Evolutionary conservation across 2,888 invertebrate species (phyloP), one percentile per base, ranked within the genome.

Genomic region (Anticlea derivata): DNA sequence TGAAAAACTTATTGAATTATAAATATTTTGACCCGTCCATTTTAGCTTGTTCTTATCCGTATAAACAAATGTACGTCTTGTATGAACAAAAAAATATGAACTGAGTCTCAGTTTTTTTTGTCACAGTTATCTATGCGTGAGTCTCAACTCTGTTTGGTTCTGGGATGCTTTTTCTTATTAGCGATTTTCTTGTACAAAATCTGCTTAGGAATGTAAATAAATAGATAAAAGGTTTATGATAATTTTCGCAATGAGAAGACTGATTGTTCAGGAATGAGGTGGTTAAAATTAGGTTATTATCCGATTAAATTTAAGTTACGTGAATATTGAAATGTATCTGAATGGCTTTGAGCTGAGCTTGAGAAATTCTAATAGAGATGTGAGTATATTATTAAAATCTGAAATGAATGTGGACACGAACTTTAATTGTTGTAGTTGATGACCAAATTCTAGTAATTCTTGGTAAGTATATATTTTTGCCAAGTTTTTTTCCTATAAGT

Each of bases 181-280:
- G 44, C 34, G 13, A 24, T 66, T 64, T 70, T 70, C 62, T 59
- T 74, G 68, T 74, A 66, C 62, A 72, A 75, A 73, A 59, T 68
- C 66, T 65, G 69, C 65, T 61, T 71, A 73, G 59, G 71, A 68
- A 55, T 76, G 77, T 77, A 83, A 80, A 83, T 81, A 82, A 66
- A 71, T 68, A 70, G 70, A 68, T 71, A 75, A 68, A 65, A 63
- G 63, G 61, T 78, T 83, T 83, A 86, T 81, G 75, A 83, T 85
- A 86, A 88, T 86, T 86, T 86, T 85, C 78, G 86, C 85, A 87
- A 87, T 81, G 86, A 89, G 86, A 89, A 89, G 89, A 89, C 89
- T 89, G 89, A 89, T 83, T 80, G 86, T 84, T 86, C 85, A 79
- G 77, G 84, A 81, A 75, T 83, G 86, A 80, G 76, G 80, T 80